Evolutionary conservation across 2,797 vertebrate genomes (phyloP).

Genomic region (Ptychobarbus kaznakovi): DNA sequence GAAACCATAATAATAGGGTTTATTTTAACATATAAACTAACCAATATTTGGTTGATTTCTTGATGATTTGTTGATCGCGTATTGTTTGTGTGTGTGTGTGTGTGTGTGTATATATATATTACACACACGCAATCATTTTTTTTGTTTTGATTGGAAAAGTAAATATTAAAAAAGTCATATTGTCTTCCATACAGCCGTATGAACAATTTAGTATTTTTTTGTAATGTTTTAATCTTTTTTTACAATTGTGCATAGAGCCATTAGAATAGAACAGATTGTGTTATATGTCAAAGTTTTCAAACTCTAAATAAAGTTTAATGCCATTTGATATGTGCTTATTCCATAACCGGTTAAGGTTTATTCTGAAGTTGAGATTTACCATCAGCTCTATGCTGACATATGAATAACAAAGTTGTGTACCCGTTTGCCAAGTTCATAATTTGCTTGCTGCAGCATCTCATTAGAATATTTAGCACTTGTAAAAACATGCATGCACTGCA

Average conservation of each 20-base stretch:
- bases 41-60: background rate
- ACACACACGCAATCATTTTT: background rate
- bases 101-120: no score
- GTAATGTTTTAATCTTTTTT: background rate
- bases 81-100: no score
- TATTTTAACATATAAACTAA: background rate
- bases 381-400: background rate
- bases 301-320: background rate
- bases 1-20: background rate
- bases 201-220: background rate
- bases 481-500: slow-evolving; percentile 50
- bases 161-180: background rate
- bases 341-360: background rate
- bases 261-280: background rate
- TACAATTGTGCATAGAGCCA: background rate
- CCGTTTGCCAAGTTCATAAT: background rate
- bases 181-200: background rate
- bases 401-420: background rate
- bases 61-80: background rate
- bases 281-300: background rate
- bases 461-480: background rate
- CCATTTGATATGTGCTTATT: background rate
- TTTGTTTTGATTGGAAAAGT: no score
- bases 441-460: background rate
- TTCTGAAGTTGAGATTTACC: background rate